Percentiles rank a stretch among this genome's conserved stretches.
Conservation (phyloP, 1,140 invertebrate species). For the Papilio polytes region DNA sequence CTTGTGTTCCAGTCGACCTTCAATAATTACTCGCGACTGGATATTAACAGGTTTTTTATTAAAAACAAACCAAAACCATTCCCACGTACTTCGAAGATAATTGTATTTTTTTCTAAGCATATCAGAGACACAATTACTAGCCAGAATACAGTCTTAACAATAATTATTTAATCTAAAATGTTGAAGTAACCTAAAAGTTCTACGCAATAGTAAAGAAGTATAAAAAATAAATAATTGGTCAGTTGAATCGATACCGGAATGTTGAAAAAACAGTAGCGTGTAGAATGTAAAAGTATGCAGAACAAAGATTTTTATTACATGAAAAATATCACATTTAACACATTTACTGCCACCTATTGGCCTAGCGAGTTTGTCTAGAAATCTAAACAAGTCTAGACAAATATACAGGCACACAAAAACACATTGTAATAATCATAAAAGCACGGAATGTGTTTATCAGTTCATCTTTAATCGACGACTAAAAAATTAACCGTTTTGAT, state of each 20-base stretch:
- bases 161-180: conserved; percentile 44
- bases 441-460: too few species aligned
- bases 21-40: neutral
- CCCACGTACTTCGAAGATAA: conserved; percentile 8
- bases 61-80: conserved; percentile 1
- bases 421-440: too few species aligned
- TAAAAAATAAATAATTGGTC: conserved; percentile 56
- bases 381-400: too few species aligned
- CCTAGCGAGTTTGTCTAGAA: too few species aligned
- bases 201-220: conserved; percentile 41
- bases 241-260: conserved; percentile 40
- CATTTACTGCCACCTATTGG: too few species aligned
- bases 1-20: conserved; percentile 14
- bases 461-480: too few species aligned
- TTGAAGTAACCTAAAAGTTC: conserved; percentile 39
- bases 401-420: too few species aligned
- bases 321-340: neutral
- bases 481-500: too few species aligned
- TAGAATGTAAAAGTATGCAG: conserved; percentile 16
- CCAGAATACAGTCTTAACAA: conserved; percentile 53
- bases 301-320: conserved; percentile 12
- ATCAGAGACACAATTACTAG: conserved; percentile 43
- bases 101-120: conserved; percentile 14
- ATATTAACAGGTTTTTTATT: neutral
- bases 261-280: conserved; percentile 35